These are phyloP conservation scores for Drosophila meridiana DNA, from an alignment of 2,888 invertebrate genomes.

Conservation along the genomic window DNA sequence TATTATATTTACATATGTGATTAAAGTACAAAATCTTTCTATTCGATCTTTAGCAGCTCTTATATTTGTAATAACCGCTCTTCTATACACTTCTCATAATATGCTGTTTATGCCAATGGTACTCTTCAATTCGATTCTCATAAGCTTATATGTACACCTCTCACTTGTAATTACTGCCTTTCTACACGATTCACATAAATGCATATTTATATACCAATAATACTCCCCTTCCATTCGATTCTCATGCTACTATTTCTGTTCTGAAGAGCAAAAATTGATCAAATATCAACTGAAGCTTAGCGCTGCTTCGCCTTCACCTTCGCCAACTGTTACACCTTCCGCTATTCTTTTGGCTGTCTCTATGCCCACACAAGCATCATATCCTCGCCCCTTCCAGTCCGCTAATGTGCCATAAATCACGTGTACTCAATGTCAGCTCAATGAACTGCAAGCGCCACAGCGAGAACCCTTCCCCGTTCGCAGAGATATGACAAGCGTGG, in stretches of 20 bases:
- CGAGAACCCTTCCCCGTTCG: not conserved
- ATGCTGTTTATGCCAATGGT: not conserved
- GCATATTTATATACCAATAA: not conserved
- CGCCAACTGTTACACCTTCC: constrained; percentile 36
- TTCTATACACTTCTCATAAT: no score
- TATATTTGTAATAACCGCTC: no score
- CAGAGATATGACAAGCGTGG: constrained; percentile 10
- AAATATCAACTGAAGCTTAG: not conserved
- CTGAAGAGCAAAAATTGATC: not conserved
- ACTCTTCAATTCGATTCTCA: not conserved
- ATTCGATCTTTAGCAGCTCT: no score
- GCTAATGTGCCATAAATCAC: constrained; percentile 70
- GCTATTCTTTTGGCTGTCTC: constrained; percentile 1
- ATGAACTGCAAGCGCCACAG: constrained; percentile 69
- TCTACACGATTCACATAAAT: not conserved
- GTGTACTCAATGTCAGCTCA: constrained; percentile 79
- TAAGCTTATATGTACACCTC: no score
- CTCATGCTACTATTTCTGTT: not conserved
- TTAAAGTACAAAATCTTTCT: no score
- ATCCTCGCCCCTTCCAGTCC: constrained; percentile 2
- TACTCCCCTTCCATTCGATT: not conserved
- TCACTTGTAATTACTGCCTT: not conserved
- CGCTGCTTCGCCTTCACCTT: not conserved
- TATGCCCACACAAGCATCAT: not conserved
- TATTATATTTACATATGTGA: no score